Evolutionary conservation across 64 coral and sea anemone genomes (phyloP).

Genomic region (Astreopora myriophthalma): DNA sequence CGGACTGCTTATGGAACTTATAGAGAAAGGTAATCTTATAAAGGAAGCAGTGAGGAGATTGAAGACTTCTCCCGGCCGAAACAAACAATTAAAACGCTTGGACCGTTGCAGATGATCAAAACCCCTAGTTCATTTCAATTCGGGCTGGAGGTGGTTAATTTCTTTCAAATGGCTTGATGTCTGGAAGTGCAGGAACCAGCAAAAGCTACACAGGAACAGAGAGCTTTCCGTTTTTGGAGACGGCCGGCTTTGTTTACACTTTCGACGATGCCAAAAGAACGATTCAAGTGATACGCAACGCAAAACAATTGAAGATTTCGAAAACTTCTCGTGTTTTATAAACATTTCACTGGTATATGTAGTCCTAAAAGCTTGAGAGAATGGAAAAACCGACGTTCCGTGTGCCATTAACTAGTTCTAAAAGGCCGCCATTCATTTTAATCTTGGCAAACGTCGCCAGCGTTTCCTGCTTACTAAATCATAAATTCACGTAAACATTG

Average conservation of each 20-base stretch:
- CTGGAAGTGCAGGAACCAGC: not conserved
- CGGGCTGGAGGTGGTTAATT: not conserved
- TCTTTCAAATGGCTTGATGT: not conserved
- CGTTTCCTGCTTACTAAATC: conserved; percentile 5
- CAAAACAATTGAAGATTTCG: not conserved
- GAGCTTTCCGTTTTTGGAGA: not conserved
- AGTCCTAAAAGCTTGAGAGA: not conserved
- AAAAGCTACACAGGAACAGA: not conserved
- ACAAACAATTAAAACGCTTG: conserved; percentile 94
- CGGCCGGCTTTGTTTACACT: conserved; percentile 42
- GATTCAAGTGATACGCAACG: not conserved
- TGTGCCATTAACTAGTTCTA: not conserved
- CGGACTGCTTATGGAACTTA: conserved; percentile 72
- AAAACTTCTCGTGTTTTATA: not conserved
- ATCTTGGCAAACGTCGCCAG: not conserved
- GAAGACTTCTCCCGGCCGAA: conserved; percentile 48
- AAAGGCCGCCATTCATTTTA: conserved; percentile 25
- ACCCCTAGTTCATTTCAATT: not conserved
- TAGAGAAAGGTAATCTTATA: conserved; percentile 82
- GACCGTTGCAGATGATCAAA: conserved; percentile 50
- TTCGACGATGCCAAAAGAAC: not conserved
- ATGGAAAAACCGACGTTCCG: not conserved
- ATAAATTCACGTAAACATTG: not conserved
- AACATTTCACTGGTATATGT: conserved; percentile 4
- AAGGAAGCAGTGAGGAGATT: conserved; percentile 89